Conservation (phyloP, 2,113 vertebrate genomes). For the Brienomyrus brachyistius region DNA sequence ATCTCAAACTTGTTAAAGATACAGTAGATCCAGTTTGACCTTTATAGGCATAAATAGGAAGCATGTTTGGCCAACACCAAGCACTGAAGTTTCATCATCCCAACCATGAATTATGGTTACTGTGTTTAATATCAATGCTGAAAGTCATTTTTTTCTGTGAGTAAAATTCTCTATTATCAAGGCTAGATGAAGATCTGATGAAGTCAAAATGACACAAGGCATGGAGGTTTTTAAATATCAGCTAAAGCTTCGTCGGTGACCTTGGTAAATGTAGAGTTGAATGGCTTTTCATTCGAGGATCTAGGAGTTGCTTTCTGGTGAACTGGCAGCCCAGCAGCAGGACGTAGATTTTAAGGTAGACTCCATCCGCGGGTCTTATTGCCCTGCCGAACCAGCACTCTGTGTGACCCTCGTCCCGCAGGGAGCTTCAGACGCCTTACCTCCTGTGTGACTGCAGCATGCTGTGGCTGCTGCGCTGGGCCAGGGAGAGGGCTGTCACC, state of each 20-base stretch:
- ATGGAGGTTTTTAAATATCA: not conserved
- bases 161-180: not conserved
- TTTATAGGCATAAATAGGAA: not conserved
- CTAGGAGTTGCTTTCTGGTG: not conserved
- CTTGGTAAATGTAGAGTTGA: not conserved
- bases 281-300: not conserved
- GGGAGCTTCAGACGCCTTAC: constrained; percentile 90
- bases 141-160: not conserved
- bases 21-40: not conserved
- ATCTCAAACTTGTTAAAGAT: not conserved
- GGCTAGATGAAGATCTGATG: not conserved
- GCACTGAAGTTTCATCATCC: not conserved
- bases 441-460: constrained; percentile 93
- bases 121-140: not conserved
- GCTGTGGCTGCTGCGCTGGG: constrained; percentile 83
- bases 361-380: not conserved
- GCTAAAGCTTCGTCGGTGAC: not conserved
- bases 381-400: not conserved
- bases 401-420: constrained; percentile 35
- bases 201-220: not conserved
- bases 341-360: not conserved
- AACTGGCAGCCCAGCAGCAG: not conserved
- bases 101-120: not conserved
- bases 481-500: constrained; percentile 74
- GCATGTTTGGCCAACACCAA: not conserved